Evolutionary conservation across 1,140 invertebrate genomes (phyloP), one percentile per base, ranked within the genome.

Genomic region (Hyles euphorbiae): DNA sequence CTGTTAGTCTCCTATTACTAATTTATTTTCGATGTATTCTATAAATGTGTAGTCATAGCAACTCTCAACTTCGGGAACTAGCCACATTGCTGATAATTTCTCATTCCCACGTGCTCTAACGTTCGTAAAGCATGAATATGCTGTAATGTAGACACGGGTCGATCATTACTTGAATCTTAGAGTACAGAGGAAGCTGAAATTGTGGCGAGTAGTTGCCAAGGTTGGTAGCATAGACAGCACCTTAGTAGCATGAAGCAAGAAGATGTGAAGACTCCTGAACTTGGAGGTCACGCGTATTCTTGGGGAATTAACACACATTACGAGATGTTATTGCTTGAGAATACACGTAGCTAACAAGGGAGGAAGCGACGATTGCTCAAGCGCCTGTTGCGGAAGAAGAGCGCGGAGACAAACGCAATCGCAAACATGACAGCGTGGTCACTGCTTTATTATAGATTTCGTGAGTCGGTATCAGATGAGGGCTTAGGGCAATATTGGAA

Each of bases 251-350:
- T 40, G 36, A 40, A 40, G 36, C 36, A 36, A 36, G 51, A 53
- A 40, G 51, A 53, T 34, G 9, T 22, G 32, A 34, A 40, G 36
- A 53, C 12, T 53, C 36, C 36, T 40, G 36, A 5, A 40, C 54
- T 56, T 93, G 93, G 92, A 95, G 94, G 94, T 93, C 94, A 96
- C 95, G 95, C 93, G 95, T 96, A 96, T 96, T 96, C 95, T 96
- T 96, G 94, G 95, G 95, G 94, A 95, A 96, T 96, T 96, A 96
- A 96, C 95, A 96, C 94, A 94, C 92, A 92, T 93, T 92, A 87
- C 83, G 91, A 92, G 94, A 92, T 96, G 95, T 97, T 97, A 97
- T 97, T 97, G 96, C 96, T 97, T 97, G 95, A 97, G 96, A 97
- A 97, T 97, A 97, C 96, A 97, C 96, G 96, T 97, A 96, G 94